Conservation (phyloP, 2,797 vertebrate genomes). For the Premnoplex brunnescens region DNA sequence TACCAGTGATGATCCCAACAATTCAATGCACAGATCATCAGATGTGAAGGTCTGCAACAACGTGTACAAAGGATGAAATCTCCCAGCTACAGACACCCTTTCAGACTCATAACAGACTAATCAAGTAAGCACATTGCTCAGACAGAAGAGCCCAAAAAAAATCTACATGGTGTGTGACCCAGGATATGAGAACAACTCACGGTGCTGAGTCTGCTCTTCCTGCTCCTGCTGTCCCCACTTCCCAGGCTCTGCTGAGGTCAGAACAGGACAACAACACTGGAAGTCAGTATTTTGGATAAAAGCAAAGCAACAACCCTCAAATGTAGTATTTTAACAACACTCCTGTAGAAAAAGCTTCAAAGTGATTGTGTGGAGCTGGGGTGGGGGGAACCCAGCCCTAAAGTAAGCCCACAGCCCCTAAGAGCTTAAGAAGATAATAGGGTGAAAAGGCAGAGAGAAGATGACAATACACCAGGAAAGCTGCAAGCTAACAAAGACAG, state of each 20-base stretch:
- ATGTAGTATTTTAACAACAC: background rate
- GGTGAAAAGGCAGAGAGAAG: background rate
- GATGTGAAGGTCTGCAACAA: fast-evolving
- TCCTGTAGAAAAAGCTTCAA: background rate
- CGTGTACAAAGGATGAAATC: background rate
- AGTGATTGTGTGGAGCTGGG: background rate
- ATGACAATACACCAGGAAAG: background rate
- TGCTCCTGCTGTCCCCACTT: background rate
- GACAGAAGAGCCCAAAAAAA: background rate
- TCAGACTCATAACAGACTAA: background rate
- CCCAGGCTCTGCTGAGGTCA: background rate
- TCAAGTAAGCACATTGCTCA: background rate
- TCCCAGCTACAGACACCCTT: background rate
- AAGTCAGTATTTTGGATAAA: background rate
- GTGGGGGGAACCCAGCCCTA: background rate
- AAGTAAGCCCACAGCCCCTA: background rate
- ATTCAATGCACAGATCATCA: background rate
- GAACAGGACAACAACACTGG: background rate
- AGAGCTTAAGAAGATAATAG: background rate
- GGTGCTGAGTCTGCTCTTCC: fast-evolving
- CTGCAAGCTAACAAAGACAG: background rate
- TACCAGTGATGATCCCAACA: background rate
- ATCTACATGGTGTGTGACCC: background rate
- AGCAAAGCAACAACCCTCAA: background rate
- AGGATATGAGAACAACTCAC: background rate